Evolutionary conservation across 2,888 invertebrate genomes (phyloP).

Genomic region (Hirudinaria manillensis): DNA sequence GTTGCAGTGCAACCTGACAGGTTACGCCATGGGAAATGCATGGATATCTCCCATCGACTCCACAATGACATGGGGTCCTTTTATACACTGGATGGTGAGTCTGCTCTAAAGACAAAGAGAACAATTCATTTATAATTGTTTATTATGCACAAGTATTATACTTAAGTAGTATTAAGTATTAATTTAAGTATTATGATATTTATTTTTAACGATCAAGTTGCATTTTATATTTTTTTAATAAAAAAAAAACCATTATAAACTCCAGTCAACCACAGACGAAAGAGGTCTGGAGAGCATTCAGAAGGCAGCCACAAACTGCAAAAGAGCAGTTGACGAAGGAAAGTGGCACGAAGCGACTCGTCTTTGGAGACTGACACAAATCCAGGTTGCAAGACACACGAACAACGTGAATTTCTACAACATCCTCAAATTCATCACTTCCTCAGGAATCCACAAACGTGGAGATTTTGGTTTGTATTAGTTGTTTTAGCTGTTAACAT

Average conservation of each 20-base stretch:
- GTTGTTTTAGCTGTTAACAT: too few relatives aligned
- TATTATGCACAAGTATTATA: too few relatives aligned
- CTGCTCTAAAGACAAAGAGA: neutral
- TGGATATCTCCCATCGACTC: constrained; percentile 42
- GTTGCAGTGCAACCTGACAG: constrained; percentile 34
- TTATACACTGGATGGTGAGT: constrained; percentile 40
- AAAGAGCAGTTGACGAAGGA: constrained; percentile 28
- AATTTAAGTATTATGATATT: too few relatives aligned
- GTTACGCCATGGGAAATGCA: constrained; percentile 43
- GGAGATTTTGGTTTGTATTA: neutral
- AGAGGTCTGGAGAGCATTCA: constrained; percentile 33
- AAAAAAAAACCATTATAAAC: too few relatives aligned
- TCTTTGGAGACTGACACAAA: constrained; percentile 35
- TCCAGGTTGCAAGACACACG: constrained; percentile 32
- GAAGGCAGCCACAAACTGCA: constrained; percentile 28
- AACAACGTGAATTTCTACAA: constrained; percentile 42
- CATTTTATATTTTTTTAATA: too few relatives aligned
- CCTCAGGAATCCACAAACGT: neutral
- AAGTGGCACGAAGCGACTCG: constrained; percentile 33
- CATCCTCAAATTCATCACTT: constrained; percentile 38
- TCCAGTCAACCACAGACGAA: constrained; percentile 37
- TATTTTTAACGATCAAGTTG: too few relatives aligned
- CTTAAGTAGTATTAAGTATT: too few relatives aligned
- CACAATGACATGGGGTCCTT: constrained; percentile 39
- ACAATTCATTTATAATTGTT: neutral